Percentiles rank a stretch among this genome's conserved stretches.
phyloP scores from a whole-genome alignment of 37 sponge, comb jelly and placozoan species.

The Halichondria panicea region DNA sequence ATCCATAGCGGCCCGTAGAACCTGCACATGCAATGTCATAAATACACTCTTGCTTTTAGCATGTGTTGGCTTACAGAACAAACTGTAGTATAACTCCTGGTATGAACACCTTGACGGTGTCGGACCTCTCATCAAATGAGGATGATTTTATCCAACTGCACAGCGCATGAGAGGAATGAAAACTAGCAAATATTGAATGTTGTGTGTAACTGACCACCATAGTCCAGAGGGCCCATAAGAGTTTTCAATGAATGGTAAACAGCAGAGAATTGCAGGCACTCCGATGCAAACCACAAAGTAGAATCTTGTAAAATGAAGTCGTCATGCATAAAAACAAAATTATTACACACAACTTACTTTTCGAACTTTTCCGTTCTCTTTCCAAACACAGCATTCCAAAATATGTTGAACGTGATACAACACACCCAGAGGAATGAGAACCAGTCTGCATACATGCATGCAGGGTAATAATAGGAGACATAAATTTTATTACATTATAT shows the following conservation, averaged over 20 bases:
- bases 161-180: background rate
- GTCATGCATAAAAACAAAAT: background rate
- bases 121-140: background rate
- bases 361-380: conserved; percentile 57
- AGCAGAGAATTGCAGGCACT: conserved; percentile 49
- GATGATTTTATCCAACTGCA: conserved; percentile 29
- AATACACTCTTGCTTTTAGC: too few species aligned
- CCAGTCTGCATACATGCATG: conserved; percentile 56
- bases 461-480: background rate
- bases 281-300: conserved; percentile 48
- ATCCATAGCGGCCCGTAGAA: too few species aligned
- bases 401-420: conserved; percentile 70
- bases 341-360: conserved; percentile 26
- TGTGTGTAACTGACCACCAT: conserved; percentile 61
- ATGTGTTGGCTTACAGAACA: conserved; percentile 13
- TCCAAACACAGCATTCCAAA: conserved; percentile 40
- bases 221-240: conserved; percentile 80
- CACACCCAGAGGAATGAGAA: conserved; percentile 65
- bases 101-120: background rate
- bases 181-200: background rate
- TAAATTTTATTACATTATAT: background rate
- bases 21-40: too few species aligned
- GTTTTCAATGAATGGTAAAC: conserved; percentile 53
- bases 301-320: conserved; percentile 37
- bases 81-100: conserved; percentile 12